phyloP scores from a whole-genome alignment of 2,113 vertebrate genomes.

The Cathartes aura region DNA sequence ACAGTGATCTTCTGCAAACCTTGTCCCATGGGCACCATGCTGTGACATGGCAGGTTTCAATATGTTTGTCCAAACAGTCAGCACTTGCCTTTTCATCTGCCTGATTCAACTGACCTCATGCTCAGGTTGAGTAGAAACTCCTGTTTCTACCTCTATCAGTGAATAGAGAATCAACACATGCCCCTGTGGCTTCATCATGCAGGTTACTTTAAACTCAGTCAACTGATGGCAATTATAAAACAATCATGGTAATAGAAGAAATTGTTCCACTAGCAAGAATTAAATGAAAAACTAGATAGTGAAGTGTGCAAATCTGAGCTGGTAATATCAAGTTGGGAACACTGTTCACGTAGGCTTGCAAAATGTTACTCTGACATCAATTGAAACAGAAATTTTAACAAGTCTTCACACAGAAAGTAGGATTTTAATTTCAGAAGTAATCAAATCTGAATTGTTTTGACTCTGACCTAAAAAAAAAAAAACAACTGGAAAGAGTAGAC shows the following conservation, averaged over 20 bases:
- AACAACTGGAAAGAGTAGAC: neutral
- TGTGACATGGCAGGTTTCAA: neutral
- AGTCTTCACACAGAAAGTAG: neutral
- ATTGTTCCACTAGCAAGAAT: neutral
- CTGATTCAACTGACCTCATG: neutral
- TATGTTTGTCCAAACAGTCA: neutral
- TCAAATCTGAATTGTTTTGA: neutral
- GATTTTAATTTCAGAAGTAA: neutral
- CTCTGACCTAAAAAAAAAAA: neutral
- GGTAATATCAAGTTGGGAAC: neutral
- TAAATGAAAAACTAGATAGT: neutral
- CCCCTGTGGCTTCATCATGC: neutral
- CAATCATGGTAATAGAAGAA: neutral
- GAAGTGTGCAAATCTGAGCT: neutral
- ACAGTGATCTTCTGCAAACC: neutral
- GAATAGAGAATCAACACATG: neutral
- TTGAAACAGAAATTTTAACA: neutral
- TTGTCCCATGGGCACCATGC: neutral
- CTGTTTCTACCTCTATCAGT: neutral
- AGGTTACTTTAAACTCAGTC: neutral
- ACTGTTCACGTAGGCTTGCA: accelerated
- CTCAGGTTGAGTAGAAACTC: neutral
- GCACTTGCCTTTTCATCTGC: neutral
- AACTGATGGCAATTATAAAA: neutral
- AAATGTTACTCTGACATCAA: neutral